Percentiles rank a stretch among this genome's conserved stretches.
These are phyloP conservation scores for Himalopsyche anomala DNA, from an alignment of 2,888 invertebrate genomes.

Conservation along the genomic window DNA sequence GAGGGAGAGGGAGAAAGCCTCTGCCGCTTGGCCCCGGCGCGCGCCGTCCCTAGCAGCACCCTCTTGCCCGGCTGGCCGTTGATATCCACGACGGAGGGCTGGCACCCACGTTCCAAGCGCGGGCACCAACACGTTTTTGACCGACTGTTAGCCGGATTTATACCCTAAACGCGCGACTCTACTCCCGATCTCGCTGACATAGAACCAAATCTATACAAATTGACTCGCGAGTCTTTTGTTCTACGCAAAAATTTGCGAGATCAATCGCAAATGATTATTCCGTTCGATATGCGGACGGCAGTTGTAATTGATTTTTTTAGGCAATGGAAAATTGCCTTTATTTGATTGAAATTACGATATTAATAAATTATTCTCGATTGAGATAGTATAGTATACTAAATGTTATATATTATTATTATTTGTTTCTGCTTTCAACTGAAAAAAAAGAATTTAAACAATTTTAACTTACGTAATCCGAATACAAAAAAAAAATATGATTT, in stretches of 20 bases:
- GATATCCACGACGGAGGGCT: slow-evolving; percentile 78
- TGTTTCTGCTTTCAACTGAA: slow-evolving; percentile 41
- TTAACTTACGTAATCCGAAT: no score
- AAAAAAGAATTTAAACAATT: neutral
- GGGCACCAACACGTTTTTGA: slow-evolving; percentile 61
- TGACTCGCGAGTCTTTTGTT: neutral
- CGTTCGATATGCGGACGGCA: slow-evolving; percentile 22
- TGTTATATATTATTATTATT: neutral
- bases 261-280: slow-evolving; percentile 18
- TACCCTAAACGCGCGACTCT: slow-evolving; percentile 8
- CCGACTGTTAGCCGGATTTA: slow-evolving; percentile 29
- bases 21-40: slow-evolving; percentile 80
- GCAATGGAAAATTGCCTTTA: neutral
- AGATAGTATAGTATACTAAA: slow-evolving; percentile 15
- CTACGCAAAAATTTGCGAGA: slow-evolving; percentile 28
- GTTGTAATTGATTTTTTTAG: slow-evolving; percentile 24
- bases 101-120: slow-evolving; percentile 66
- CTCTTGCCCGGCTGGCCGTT: slow-evolving; percentile 78
- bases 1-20: slow-evolving; percentile 79
- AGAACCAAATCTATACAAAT: slow-evolving; percentile 23
- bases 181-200: slow-evolving; percentile 2
- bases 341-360: neutral
- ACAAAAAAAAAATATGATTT: no score
- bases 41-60: slow-evolving; percentile 80
- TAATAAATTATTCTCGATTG: slow-evolving; percentile 19